Percentiles rank a stretch among this genome's conserved stretches.
phyloP scores from a whole-genome alignment of 37 sponge, comb jelly and placozoan species.

The Lycopodina hypogea region DNA sequence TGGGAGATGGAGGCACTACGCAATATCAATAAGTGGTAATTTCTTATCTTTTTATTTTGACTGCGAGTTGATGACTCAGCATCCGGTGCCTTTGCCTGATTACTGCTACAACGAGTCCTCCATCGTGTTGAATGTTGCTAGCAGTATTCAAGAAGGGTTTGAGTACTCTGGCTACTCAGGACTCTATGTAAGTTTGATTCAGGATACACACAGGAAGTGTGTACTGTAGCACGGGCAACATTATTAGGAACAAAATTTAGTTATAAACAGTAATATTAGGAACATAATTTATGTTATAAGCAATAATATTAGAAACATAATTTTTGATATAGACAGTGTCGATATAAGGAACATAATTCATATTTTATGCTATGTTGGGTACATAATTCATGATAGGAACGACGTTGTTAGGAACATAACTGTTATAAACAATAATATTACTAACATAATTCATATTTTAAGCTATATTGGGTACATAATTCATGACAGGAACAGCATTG shows the following conservation, averaged over 20 bases:
- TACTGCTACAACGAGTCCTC: conserved; percentile 36
- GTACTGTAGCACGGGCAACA: too few relatives aligned
- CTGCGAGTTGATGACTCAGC: background rate
- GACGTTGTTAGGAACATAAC: too few relatives aligned
- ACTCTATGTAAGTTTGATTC: conserved; percentile 16
- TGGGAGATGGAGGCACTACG: conserved; percentile 28
- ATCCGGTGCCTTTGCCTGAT: conserved; percentile 25
- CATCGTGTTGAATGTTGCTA: conserved; percentile 9
- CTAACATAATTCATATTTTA: too few relatives aligned
- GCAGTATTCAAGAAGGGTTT: background rate
- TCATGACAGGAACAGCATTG: too few relatives aligned
- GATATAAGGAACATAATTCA: too few relatives aligned
- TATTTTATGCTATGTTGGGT: too few relatives aligned
- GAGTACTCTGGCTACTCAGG: background rate
- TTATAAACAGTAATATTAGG: background rate
- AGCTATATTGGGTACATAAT: too few relatives aligned
- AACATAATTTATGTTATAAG: background rate
- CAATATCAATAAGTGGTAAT: conserved; percentile 23
- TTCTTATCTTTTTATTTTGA: conserved; percentile 9
- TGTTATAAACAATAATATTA: too few relatives aligned
- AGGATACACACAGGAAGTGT: too few relatives aligned
- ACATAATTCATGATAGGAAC: too few relatives aligned
- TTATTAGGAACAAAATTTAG: background rate
- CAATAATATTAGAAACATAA: background rate
- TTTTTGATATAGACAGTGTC: too few relatives aligned